Conservation (phyloP, 2,113 vertebrate genomes). For the Ginglymostoma cirratum region DNA sequence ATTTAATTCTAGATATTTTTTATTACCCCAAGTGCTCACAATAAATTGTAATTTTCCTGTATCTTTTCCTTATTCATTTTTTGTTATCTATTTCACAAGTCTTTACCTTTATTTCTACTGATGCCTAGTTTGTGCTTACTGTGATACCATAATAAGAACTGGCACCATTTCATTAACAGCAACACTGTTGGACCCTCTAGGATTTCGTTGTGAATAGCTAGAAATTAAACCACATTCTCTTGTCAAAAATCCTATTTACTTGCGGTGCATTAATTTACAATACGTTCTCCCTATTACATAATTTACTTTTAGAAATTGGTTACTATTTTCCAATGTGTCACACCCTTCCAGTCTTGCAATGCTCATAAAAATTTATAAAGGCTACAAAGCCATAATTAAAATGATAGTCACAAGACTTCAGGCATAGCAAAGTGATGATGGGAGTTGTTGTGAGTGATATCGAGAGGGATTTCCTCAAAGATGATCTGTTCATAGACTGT, state of each 20-base stretch:
- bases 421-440: too few relatives aligned
- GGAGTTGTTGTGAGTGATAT: too few relatives aligned
- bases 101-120: background rate
- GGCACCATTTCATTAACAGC: background rate
- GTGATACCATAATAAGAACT: background rate
- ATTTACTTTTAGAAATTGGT: background rate
- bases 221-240: background rate
- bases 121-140: background rate
- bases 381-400: background rate
- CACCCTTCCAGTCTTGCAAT: background rate
- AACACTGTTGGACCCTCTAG: background rate
- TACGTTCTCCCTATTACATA: background rate
- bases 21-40: constrained; percentile 41
- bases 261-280: background rate
- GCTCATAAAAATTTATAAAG: background rate
- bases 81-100: background rate
- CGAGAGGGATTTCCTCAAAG: too few relatives aligned
- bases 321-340: too few relatives aligned
- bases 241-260: background rate
- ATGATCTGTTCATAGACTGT: too few relatives aligned
- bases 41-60: constrained; percentile 40
- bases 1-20: constrained; percentile 43
- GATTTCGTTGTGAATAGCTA: background rate
- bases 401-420: background rate
- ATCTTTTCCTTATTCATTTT: constrained; percentile 34